Evolutionary conservation across 1,140 invertebrate species (phyloP).

Genomic region (Leptonema lineaticorne): DNA sequence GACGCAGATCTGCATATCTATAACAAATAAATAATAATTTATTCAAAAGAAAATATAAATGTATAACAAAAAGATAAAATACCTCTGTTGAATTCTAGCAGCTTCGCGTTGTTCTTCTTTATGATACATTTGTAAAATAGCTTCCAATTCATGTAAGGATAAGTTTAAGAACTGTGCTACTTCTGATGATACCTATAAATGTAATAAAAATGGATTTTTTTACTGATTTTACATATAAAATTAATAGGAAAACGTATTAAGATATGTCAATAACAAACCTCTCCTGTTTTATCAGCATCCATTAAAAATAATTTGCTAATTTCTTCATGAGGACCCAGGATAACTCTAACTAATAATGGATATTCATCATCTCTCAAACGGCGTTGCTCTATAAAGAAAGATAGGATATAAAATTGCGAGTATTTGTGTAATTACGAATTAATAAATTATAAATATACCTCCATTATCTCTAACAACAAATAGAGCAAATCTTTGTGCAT

Average conservation of each 20-base stretch:
- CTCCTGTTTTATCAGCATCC: constrained; percentile 70
- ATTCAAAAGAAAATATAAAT: constrained; percentile 1
- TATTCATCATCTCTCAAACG: constrained; percentile 76
- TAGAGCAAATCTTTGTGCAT: constrained; percentile 76
- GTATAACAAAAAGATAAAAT: constrained; percentile 10
- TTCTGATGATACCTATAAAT: constrained; percentile 52
- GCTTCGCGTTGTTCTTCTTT: constrained; percentile 76
- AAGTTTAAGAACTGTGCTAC: constrained; percentile 85
- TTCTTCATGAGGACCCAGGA: constrained; percentile 81
- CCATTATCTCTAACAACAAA: constrained; percentile 83
- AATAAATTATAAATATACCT: constrained; percentile 51
- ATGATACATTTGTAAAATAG: constrained; percentile 76
- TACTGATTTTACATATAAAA: neutral
- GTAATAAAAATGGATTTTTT: constrained; percentile 6
- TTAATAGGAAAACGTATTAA: neutral
- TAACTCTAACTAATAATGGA: constrained; percentile 74
- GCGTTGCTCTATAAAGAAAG: constrained; percentile 65
- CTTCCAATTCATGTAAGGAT: constrained; percentile 73
- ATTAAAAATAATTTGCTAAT: constrained; percentile 78
- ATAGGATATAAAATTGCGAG: neutral
- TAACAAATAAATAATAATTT: constrained; percentile 36
- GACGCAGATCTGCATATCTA: constrained; percentile 67
- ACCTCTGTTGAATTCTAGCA: constrained; percentile 71
- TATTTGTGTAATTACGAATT: neutral
- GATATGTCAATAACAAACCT: constrained; percentile 65